Percentiles rank a stretch among this genome's conserved stretches.
These are phyloP conservation scores for Myzus persicae DNA, from an alignment of 1,140 invertebrate species.

Conservation along the genomic window DNA sequence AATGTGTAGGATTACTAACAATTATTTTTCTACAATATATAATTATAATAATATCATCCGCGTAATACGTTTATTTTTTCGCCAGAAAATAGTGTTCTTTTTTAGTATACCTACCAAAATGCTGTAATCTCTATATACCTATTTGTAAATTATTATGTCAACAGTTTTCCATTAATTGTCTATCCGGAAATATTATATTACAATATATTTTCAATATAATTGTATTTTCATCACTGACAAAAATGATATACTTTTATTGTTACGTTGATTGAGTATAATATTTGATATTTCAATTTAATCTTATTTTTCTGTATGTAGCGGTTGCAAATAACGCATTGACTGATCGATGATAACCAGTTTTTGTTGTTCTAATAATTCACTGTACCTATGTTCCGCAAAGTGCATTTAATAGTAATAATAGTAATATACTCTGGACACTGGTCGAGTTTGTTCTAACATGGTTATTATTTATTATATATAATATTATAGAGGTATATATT, in stretches of 20 bases:
- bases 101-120: background rate
- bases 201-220: background rate
- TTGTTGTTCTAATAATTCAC: slow-evolving; percentile 32
- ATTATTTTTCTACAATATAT: background rate
- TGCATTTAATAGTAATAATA: background rate
- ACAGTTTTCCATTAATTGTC: background rate
- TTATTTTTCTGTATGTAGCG: background rate
- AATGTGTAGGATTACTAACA: background rate
- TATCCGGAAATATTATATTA: background rate
- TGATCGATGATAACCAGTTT: slow-evolving; percentile 30
- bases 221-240: background rate
- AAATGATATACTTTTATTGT: background rate
- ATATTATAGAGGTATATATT: background rate
- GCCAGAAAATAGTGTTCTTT: background rate
- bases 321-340: background rate
- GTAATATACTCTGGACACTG: background rate
- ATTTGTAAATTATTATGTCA: background rate
- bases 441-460: slow-evolving; percentile 1
- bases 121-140: background rate
- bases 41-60: background rate
- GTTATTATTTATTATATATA: background rate
- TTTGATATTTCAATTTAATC: slow-evolving; percentile 8
- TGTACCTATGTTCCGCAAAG: background rate
- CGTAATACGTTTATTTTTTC: background rate
- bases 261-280: background rate